Conservation (phyloP, 2,888 invertebrate genomes). For the Thymelicus lineola region DNA sequence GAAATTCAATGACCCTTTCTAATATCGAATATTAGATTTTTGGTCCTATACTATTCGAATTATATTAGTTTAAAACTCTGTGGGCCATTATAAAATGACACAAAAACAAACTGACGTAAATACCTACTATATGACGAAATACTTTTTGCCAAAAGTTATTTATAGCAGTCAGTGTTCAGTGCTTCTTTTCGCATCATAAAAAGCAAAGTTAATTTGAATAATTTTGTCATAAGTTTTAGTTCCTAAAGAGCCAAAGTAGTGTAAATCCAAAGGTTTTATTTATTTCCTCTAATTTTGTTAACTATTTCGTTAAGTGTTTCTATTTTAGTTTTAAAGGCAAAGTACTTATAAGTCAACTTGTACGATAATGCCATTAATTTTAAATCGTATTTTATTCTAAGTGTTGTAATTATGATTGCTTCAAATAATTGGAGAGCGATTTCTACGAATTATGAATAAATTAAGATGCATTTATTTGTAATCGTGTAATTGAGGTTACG, state of each 20-base stretch:
- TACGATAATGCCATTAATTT: neutral
- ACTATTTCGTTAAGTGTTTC: conserved; percentile 45
- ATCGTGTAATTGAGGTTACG: too few species aligned
- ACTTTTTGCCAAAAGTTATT: neutral
- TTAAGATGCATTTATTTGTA: neutral
- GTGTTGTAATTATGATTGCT: conserved; percentile 12
- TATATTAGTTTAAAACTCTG: neutral
- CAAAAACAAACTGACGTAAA: neutral
- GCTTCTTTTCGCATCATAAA: neutral
- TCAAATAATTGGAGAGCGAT: conserved; percentile 5
- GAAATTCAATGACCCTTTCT: neutral
- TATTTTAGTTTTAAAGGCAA: conserved; percentile 17
- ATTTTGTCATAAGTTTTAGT: conserved; percentile 46
- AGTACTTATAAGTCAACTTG: conserved; percentile 18
- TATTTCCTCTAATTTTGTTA: conserved; percentile 44
- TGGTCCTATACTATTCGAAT: neutral
- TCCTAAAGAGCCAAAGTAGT: conserved; percentile 59
- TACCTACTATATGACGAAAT: too few species aligned
- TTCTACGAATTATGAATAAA: conserved; percentile 8
- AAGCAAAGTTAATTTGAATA: neutral
- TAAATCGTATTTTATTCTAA: conserved; percentile 3
- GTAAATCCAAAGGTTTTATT: conserved; percentile 46
- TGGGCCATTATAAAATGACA: neutral
- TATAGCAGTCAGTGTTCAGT: neutral
- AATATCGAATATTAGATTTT: neutral